Evolutionary conservation across 53 echinoderm and acorn worm genomes (phyloP), one percentile per base, ranked within the genome.

Genomic region (Holothuria scabra): DNA sequence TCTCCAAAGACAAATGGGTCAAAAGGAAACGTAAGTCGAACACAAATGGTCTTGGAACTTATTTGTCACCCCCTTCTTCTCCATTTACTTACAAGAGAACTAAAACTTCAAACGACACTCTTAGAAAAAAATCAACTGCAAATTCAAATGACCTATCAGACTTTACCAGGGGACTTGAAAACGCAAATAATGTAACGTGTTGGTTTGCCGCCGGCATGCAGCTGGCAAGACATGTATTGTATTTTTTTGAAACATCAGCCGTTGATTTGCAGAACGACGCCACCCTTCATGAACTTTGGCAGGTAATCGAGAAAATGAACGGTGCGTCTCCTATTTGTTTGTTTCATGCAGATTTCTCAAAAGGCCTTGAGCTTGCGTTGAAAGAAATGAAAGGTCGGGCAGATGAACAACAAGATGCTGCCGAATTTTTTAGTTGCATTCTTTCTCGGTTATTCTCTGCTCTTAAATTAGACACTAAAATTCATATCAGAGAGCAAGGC

Each of bases 151-250:
- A 35, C 29, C 2, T 2, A 14, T 52, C n/a, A 12, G 1, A 67
- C 8, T 71, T 41, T 41, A 46, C 71, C 12, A 29, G 71, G 24
- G 71, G 71, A 24, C 23, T 71, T 2, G 71, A 71, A 19, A 71
- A 71, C 46, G 8, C 23, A 12, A 71, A 71, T 48, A 38, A 71
- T 41, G 71, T 71, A 6, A 71, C 71, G 9, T 71, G 71, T 71
- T 71, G 71, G 41, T 71, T 71, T 71, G n/a, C 71, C 2, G 48
- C 44, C 14, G 71, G 71, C 1, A 71, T 72, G 46, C 72, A 72
- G 48, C 5, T 72, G 48, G 41, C 46, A 3, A 72, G 23, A 71
- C 67, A 67, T 37, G 30, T 67, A 7, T 37, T 67, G 2, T 14
- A 67, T 21, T 21, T 67, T 34, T 28, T 33, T 37, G 67, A 33